Conservation (phyloP, 2,113 vertebrate genomes). For the Megatriorchis doriae region DNA sequence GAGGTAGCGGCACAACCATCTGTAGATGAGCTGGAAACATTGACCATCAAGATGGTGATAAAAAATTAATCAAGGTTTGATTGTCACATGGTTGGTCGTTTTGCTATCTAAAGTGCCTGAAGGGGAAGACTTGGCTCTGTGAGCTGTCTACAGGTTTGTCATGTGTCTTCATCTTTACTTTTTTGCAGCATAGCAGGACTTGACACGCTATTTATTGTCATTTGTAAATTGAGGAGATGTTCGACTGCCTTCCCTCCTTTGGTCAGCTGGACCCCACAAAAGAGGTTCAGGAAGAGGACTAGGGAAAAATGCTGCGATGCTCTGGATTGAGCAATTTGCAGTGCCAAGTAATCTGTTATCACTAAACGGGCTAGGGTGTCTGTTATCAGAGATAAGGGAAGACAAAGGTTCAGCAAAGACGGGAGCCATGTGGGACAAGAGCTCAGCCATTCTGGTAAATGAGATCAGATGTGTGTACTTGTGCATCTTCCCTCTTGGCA, state of each 20-base stretch:
- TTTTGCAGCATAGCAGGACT: not conserved
- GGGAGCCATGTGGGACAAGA: not conserved
- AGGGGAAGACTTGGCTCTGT: not conserved
- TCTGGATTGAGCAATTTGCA: not conserved
- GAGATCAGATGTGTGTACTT: not conserved
- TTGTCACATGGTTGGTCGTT: not conserved
- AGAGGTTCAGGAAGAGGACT: not conserved
- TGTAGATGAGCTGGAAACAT: not conserved
- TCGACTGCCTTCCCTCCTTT: not conserved
- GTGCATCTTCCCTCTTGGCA: not conserved
- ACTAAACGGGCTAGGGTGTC: not conserved
- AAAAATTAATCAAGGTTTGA: not conserved
- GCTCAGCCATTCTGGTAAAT: not conserved
- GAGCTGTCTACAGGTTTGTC: not conserved
- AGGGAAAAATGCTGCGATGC: not conserved
- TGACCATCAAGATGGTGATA: not conserved
- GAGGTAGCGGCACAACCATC: not conserved
- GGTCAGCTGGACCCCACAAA: not conserved
- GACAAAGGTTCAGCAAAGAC: not conserved
- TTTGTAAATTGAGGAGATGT: not conserved
- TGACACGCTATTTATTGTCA: not conserved
- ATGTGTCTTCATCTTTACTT: not conserved
- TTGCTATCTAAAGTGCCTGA: not conserved
- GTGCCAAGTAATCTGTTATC: not conserved
- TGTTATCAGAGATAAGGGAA: not conserved